Evolutionary conservation across 1,140 invertebrate species (phyloP).

Genomic region (Fopius arisanus): DNA sequence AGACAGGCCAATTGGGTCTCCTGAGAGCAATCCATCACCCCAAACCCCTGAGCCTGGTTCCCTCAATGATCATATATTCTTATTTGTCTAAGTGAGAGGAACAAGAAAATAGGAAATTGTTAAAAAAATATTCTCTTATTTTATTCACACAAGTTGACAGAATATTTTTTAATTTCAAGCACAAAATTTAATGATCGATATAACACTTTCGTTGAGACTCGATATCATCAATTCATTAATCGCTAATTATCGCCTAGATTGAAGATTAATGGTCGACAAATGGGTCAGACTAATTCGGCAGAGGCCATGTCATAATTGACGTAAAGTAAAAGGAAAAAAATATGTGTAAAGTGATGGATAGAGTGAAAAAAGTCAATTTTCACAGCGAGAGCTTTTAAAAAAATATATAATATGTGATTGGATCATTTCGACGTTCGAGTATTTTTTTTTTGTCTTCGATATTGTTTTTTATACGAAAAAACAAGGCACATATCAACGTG

Average conservation of each 20-base stretch:
- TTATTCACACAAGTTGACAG: constrained; percentile 32
- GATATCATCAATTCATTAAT: background rate
- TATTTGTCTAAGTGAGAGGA: background rate
- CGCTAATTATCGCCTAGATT: background rate
- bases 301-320: background rate
- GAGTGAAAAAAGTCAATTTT: background rate
- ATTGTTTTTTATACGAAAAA: constrained; percentile 16
- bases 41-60: background rate
- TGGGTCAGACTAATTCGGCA: background rate
- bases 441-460: background rate
- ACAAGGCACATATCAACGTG: constrained; percentile 32
- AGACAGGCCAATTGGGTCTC: constrained; percentile 19
- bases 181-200: background rate
- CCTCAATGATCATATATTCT: background rate
- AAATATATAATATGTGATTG: constrained; percentile 9
- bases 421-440: background rate
- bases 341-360: background rate
- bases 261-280: background rate
- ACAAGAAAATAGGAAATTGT: background rate
- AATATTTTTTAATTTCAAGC: background rate
- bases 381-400: constrained; percentile 5
- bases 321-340: background rate
- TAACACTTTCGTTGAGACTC: background rate
- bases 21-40: constrained; percentile 14
- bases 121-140: constrained; percentile 35